Conservation (phyloP, 2,797 vertebrate genomes). For the Syndactyla subalaris region DNA sequence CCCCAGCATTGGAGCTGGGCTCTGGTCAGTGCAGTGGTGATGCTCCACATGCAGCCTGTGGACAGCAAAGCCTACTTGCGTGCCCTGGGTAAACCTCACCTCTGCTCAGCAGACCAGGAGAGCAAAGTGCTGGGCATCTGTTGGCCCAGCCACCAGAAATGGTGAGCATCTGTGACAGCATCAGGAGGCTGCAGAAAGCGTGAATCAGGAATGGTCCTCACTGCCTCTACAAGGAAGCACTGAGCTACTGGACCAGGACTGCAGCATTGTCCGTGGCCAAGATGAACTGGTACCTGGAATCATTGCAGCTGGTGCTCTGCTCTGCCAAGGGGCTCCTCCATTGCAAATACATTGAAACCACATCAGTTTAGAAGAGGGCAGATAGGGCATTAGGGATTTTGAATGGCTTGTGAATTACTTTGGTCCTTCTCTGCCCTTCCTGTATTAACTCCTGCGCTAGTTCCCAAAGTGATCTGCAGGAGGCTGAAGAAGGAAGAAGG, state of each 20-base stretch:
- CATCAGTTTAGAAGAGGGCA: neutral
- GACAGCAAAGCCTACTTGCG: fast-evolving
- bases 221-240: neutral
- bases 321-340: neutral
- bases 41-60: fast-evolving
- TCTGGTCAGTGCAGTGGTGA: neutral
- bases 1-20: fast-evolving
- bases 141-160: neutral
- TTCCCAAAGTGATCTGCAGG: neutral
- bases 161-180: neutral
- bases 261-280: fast-evolving
- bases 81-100: neutral
- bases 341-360: neutral
- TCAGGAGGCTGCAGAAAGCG: neutral
- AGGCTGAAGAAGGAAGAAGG: slow-evolving; percentile 7
- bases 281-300: neutral
- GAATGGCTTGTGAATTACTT: neutral
- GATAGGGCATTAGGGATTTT: neutral
- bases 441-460: neutral
- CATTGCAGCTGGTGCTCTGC: neutral
- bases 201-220: neutral
- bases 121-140: neutral
- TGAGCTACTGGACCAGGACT: neutral
- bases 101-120: neutral
- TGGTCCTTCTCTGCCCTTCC: neutral